Evolutionary conservation across 2,888 invertebrate genomes (phyloP).

Genomic region (Lottia gigantea): DNA sequence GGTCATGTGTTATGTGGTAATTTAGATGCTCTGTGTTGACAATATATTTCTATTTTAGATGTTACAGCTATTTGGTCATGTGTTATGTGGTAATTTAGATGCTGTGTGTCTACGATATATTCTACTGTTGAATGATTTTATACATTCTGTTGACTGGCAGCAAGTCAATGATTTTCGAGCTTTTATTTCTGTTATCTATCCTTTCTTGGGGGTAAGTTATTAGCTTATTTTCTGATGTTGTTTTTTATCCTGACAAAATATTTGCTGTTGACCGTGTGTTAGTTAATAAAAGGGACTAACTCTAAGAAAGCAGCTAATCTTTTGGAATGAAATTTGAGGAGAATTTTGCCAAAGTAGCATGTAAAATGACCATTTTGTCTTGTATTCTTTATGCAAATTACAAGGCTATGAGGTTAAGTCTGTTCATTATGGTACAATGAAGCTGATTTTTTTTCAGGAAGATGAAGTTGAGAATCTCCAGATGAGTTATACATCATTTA

Average conservation of each 20-base stretch:
- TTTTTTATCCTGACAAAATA: too few relatives aligned
- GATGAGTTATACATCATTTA: slow-evolving; percentile 66
- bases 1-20: neutral
- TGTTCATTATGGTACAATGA: too few relatives aligned
- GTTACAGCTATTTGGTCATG: slow-evolving; percentile 58
- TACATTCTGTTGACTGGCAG: slow-evolving; percentile 59
- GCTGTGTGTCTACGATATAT: slow-evolving; percentile 62
- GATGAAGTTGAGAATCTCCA: slow-evolving; percentile 66
- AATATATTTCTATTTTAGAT: slow-evolving; percentile 56
- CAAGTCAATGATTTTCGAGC: slow-evolving; percentile 64
- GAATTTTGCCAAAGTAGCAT: too few relatives aligned
- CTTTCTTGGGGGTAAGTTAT: slow-evolving; percentile 58
- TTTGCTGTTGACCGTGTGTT: too few relatives aligned
- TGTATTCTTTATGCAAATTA: too few relatives aligned
- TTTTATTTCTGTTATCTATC: slow-evolving; percentile 61
- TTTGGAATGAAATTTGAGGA: too few relatives aligned
- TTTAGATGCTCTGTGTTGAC: slow-evolving; percentile 60
- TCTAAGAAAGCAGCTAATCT: too few relatives aligned
- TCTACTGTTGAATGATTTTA: slow-evolving; percentile 61
- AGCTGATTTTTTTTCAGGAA: slow-evolving; percentile 46
- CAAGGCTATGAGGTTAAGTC: too few relatives aligned
- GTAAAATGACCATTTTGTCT: too few relatives aligned
- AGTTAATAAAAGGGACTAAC: too few relatives aligned
- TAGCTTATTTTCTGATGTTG: neutral
- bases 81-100: slow-evolving; percentile 64